Base-by-base conservation (phyloP, 2,113 vertebrate genomes). In the Lasiurus cinereus region DNA sequence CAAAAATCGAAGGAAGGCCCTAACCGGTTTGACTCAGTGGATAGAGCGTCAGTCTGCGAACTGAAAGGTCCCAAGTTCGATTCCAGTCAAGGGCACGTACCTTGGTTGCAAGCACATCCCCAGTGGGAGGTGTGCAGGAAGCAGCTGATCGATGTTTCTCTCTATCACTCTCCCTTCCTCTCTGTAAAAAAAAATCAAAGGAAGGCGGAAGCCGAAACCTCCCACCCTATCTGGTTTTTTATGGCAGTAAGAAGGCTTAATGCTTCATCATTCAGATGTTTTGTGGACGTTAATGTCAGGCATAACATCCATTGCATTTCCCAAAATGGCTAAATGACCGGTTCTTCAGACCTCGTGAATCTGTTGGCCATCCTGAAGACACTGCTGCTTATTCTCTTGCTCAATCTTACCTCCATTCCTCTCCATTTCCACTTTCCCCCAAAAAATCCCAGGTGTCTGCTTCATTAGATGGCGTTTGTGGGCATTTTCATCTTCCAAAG, bases 401-500 rank as follows among this genome's bases (percentile, higher is more conserved):
- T 91, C 78, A 36, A 43, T 62, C 12, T 64, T 16, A 6, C 52
- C 88, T 54, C 46, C 3, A 6, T 21, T 80, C 39, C 27, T 19
- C 0, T 27, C n/a, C 46, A 3, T 52, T 50, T 69, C 69, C 62
- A 5, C 70, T 84, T 88, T n/a, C 27, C 79, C 9, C 12, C 52
- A 36, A 85, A 15, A n/a, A 9, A 80, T 14, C 12, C 8, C 4
- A 2, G 52, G 43, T 39, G 6, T 77, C 90, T 64, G 36, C 78
- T 50, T 46, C 21, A 67, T 46, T 72, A 77, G 76, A 36, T 77
- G 31, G 67, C 56, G 2, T 62, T n/a, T 83, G 79, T 52, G 14
- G 87, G 43, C 59, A 43, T 82, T 78, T 90, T 62, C 10, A 10
- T 50, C 70, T 96, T 92, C 67, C 76, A 83, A 92, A 90, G 69